Conservation (phyloP, 2,888 invertebrate species). For the Cloeon dipterum region DNA sequence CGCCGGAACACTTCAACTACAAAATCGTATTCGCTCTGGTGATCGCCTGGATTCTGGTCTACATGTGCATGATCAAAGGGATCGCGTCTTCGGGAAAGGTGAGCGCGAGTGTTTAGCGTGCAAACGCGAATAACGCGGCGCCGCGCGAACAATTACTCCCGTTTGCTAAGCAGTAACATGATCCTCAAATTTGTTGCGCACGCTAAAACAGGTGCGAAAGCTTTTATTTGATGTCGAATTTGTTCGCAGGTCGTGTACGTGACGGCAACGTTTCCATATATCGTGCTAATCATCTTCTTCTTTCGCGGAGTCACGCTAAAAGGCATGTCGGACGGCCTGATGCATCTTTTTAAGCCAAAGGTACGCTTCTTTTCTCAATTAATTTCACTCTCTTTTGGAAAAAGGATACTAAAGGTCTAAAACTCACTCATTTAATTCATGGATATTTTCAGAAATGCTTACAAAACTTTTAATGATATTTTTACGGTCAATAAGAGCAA, state of each 20-base stretch:
- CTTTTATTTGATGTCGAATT: no score
- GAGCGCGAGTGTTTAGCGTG: no score
- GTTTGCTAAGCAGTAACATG: no score
- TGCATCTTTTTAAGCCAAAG: conserved; percentile 76
- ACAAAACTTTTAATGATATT: background rate
- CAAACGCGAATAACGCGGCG: background rate
- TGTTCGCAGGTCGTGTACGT: conserved; percentile 51
- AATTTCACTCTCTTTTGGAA: background rate
- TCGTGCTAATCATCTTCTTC: conserved; percentile 88
- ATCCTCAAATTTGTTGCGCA: no score
- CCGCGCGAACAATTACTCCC: no score
- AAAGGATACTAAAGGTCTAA: background rate
- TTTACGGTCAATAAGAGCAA: no score
- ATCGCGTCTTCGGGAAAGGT: conserved; percentile 94
- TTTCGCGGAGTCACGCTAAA: conserved; percentile 78
- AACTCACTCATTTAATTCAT: conserved; percentile 1
- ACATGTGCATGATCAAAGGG: conserved; percentile 93
- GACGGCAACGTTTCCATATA: conserved; percentile 89
- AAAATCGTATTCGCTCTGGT: conserved; percentile 70
- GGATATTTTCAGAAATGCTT: background rate
- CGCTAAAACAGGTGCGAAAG: no score
- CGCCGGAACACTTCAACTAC: conserved; percentile 72
- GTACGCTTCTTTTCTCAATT: conserved; percentile 14
- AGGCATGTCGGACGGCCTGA: conserved; percentile 67
- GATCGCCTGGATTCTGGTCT: conserved; percentile 82